These are phyloP conservation scores for Nasua narica DNA, from an alignment of 2,797 vertebrate genomes.

Conservation along the genomic window DNA sequence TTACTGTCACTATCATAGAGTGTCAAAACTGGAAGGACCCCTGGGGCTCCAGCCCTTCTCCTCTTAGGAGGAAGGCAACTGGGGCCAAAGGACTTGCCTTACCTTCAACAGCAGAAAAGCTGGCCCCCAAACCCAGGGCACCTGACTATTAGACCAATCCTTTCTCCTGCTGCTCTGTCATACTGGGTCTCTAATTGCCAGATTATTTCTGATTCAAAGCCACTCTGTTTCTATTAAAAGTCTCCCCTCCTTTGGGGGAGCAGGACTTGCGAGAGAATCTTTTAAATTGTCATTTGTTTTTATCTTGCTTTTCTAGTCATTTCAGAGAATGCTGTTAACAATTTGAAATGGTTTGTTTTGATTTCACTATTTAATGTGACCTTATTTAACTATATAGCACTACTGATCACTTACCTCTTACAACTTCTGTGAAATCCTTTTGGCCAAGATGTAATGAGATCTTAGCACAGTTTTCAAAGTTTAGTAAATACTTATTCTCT, in stretches of 20 bases:
- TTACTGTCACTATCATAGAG: neutral
- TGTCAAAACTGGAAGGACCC: neutral
- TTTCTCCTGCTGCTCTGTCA: neutral
- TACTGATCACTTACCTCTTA: conserved; percentile 22
- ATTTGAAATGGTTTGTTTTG: neutral
- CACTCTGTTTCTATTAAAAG: neutral
- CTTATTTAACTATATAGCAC: neutral
- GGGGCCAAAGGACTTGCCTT: neutral
- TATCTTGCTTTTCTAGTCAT: neutral
- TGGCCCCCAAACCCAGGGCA: neutral
- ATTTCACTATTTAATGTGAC: neutral
- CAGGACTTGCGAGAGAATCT: neutral
- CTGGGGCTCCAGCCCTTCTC: no score
- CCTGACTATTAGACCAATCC: neutral
- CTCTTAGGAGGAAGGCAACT: neutral
- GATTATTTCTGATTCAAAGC: neutral
- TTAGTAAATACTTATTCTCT: conserved; percentile 38
- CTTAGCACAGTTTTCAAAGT: neutral
- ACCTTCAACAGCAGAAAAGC: neutral
- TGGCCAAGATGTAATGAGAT: neutral
- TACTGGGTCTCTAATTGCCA: neutral
- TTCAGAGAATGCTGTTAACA: neutral
- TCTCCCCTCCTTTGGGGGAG: neutral
- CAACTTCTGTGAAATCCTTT: neutral
- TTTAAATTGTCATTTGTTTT: neutral